Evolutionary conservation across 2,888 invertebrate genomes (phyloP), one percentile per base, ranked within the genome.

Genomic region (Scaptodrosophila latifasciaeformis): DNA sequence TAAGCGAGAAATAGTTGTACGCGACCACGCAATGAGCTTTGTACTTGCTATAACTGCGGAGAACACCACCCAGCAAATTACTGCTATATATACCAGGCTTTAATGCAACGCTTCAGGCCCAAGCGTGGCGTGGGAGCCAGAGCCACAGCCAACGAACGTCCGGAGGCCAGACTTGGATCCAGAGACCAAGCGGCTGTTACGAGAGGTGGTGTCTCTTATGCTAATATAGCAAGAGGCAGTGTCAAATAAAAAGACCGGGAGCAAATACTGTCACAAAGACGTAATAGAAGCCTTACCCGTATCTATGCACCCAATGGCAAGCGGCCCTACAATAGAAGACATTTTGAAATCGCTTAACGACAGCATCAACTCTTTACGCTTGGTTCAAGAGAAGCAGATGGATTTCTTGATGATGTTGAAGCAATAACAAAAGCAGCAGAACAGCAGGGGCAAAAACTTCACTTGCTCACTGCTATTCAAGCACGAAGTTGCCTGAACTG

Each of bases 401-500:
- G n/a, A n/a, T n/a, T n/a, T n/a, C n/a, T n/a, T n/a, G n/a, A n/a
- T n/a, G n/a, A n/a, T n/a, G n/a, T n/a, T n/a, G n/a, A n/a, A n/a
- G n/a, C n/a, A n/a, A n/a, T n/a, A n/a, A n/a, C n/a, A n/a, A n/a
- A n/a, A n/a, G n/a, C n/a, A 31, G 12, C 2, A 31, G 2, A 31
- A 17, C n/a, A 35, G 35, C 35, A 35, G 35, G 35, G 15, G 12
- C 45, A 34, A 13, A 44, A 30, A n/a, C 13, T 44, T 2, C 17
- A 44, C 31, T 18, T 30, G 44, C 30, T 30, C 18, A 44, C 30
- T 30, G 24, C 40, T 1, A 12, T 40, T n/a, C 40, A 40, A 24
- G n/a, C 45, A 45, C 45, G 19, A 45, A 45, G 45, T 21, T 34
- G 19, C 31, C 45, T 10, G 45, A 45, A 18, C 17, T 45, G 1